These are phyloP conservation scores for Synanthedon formicaeformis DNA, from an alignment of 2,888 invertebrate species.

Conservation along the genomic window DNA sequence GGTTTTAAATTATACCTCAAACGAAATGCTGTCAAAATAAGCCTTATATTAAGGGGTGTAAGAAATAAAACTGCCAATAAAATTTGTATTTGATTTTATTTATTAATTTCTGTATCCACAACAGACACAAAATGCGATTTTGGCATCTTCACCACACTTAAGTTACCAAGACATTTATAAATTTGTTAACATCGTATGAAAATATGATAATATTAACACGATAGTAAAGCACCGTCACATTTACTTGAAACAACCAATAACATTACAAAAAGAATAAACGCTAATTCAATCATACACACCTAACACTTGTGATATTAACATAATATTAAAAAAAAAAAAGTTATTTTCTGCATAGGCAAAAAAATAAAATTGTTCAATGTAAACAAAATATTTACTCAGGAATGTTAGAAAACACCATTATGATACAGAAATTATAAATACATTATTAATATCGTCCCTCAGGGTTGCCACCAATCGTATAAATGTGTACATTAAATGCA, in stretches of 20 bases:
- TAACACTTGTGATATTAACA: slow-evolving; percentile 13
- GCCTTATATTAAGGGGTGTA: too few relatives aligned
- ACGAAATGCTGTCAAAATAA: too few relatives aligned
- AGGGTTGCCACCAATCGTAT: too few relatives aligned
- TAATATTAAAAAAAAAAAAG: slow-evolving; percentile 18
- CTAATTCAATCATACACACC: neutral
- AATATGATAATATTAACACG: neutral
- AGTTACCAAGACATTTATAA: slow-evolving; percentile 25
- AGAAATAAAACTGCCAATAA: slow-evolving; percentile 1
- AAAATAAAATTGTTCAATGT: slow-evolving; percentile 45
- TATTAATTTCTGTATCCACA: slow-evolving; percentile 70
- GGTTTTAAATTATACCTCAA: too few relatives aligned
- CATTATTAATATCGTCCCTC: slow-evolving; percentile 14
- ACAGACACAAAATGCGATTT: slow-evolving; percentile 51
- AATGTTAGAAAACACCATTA: slow-evolving; percentile 46
- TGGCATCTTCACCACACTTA: slow-evolving; percentile 31
- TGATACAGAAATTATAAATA: slow-evolving; percentile 70
- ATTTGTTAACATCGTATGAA: neutral
- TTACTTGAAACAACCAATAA: slow-evolving; percentile 13
- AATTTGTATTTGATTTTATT: slow-evolving; percentile 47
- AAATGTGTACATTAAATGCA: too few relatives aligned
- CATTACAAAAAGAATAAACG: slow-evolving; percentile 33
- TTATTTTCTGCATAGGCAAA: slow-evolving; percentile 15
- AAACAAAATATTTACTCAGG: slow-evolving; percentile 36
- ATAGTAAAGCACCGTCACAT: slow-evolving; percentile 14